Evolutionary conservation across 2,113 vertebrate species (phyloP).

Genomic region (Microcebus murinus): DNA sequence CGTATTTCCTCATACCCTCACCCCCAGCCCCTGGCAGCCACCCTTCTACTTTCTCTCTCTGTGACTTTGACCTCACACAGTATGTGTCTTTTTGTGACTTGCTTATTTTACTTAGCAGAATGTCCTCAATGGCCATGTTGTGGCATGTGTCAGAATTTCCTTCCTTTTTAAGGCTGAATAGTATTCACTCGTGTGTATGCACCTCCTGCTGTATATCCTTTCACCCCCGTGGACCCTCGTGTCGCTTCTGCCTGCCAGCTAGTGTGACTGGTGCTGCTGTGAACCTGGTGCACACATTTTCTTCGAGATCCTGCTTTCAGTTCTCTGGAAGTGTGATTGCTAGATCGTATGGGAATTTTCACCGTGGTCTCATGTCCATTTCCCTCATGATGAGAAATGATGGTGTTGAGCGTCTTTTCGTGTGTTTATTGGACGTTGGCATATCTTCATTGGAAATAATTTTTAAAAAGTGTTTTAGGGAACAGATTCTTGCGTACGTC

Average conservation of each 20-base stretch:
- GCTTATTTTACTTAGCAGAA: not conserved
- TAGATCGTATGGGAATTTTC: not conserved
- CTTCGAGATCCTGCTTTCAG: not conserved
- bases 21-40: too few relatives aligned
- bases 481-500: too few relatives aligned
- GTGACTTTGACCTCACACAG: too few relatives aligned
- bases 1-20: fast-evolving
- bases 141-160: not conserved
- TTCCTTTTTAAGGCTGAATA: not conserved
- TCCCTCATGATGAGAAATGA: not conserved
- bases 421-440: not conserved
- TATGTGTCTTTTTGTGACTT: not conserved
- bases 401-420: not conserved
- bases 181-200: fast-evolving
- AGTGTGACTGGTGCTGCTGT: not conserved
- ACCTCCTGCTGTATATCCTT: too few relatives aligned
- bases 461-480: too few relatives aligned
- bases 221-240: not conserved
- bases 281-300: not conserved
- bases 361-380: not conserved
- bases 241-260: not conserved
- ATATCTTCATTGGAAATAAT: not conserved
- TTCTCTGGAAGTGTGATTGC: not conserved
- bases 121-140: too few relatives aligned
- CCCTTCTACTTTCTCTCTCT: not conserved